Evolutionary conservation across 2,113 vertebrate genomes (phyloP).

Genomic region (Cettia cetti): DNA sequence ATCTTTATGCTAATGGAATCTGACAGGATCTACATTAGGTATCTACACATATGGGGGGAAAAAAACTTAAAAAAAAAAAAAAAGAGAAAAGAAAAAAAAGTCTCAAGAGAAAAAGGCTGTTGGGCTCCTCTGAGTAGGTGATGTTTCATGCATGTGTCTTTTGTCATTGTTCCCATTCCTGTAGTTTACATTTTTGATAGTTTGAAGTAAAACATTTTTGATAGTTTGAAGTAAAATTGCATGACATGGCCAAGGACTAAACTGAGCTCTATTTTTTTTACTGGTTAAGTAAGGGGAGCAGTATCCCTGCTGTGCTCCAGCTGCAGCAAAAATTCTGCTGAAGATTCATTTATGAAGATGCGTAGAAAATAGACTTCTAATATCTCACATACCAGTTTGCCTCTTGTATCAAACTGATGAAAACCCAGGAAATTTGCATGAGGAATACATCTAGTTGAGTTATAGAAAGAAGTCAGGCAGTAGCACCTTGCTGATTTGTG

Average conservation of each 20-base stretch:
- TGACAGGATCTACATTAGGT: neutral
- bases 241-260: neutral
- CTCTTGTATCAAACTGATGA: neutral
- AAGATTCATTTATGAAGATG: neutral
- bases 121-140: neutral
- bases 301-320: neutral
- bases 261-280: neutral
- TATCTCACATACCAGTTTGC: neutral
- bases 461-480: neutral
- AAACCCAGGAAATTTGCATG: neutral
- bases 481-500: neutral
- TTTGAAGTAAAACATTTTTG: neutral
- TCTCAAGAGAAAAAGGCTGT: neutral
- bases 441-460: neutral
- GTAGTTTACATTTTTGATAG: neutral
- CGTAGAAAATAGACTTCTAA: neutral
- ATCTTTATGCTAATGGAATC: slow-evolving; percentile 4
- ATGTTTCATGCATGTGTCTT: neutral
- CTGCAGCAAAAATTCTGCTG: neutral
- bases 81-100: no score
- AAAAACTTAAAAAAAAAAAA: neutral
- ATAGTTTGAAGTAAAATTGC: neutral
- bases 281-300: neutral
- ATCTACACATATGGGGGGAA: neutral
- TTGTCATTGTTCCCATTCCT: neutral